Base-by-base conservation (phyloP, 2,113 vertebrate species). In the Indicator maculatus region DNA sequence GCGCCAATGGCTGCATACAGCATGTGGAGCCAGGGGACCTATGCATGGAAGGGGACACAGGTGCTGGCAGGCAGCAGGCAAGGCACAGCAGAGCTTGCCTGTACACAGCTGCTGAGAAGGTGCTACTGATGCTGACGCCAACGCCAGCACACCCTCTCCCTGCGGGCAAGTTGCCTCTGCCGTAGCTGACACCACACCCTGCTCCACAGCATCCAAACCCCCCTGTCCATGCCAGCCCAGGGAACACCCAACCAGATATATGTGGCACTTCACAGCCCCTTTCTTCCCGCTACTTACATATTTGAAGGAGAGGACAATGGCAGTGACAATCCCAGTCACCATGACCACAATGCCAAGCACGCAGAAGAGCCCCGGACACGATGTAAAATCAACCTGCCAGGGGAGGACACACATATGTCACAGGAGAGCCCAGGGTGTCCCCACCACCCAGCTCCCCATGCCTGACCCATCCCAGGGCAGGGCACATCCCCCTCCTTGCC, bases 21-120 rank as follows among this genome's bases (percentile, higher is more conserved):
- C 99, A 99, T 99, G 69, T 99, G 99, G 26, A 99, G 98, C 99
- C 99, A 99, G 14, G 97, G 96, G 21, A 99, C 91, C 99, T 99
- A 97, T 4, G 2, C 12, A 0, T 41, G 55, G 73, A 66, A 28
- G 31, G 66, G 77, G 86, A 67, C 18, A 21, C 0, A 0, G 33
- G 11, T 31, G 80, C 72, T 16, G 80, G 69, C 89, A 83, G 76
- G 91, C 75, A 80, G 83, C 10, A 2, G 86, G 33, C 33, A 39
- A 67, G 67, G 89, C 89, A 52, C 44, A 59, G 55, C 91, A 88
- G 11, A 76, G 41, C 63, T 72, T 58, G 83, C 76, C 76, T 0
- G 0, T 47, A 56, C 31, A 63, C 1, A 0, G 44, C 56, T 92
- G 55, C 31, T 1, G 2, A 63, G 61, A 61, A 87, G 71, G 58